Conservation (phyloP, 2,113 vertebrate genomes). For the Corythornis vintsioides region DNA sequence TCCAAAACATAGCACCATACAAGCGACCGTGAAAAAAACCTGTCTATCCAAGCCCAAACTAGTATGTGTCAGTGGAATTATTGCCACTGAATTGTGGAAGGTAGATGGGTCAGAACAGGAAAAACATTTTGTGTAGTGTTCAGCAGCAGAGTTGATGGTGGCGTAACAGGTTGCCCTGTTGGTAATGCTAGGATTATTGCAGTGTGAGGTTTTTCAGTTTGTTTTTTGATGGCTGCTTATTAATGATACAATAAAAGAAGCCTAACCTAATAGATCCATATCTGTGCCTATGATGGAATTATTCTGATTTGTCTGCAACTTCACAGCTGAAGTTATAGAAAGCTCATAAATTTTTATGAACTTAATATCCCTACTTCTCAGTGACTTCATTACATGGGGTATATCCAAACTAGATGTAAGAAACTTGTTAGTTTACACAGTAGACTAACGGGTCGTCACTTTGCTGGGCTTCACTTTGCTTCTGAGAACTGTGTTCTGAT, state of each 20-base stretch:
- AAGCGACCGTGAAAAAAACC: neutral
- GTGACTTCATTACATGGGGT: neutral
- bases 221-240: neutral
- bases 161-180: neutral
- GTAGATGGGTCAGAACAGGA: neutral
- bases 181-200: neutral
- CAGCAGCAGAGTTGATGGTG: too few species aligned
- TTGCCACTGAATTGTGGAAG: neutral
- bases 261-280: neutral
- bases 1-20: neutral
- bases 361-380: neutral
- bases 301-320: neutral
- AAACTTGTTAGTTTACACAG: neutral
- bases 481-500: neutral
- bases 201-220: neutral
- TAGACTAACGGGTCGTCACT: neutral
- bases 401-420: neutral
- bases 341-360: neutral
- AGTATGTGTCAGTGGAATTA: neutral
- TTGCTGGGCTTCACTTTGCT: neutral
- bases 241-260: neutral
- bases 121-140: neutral
- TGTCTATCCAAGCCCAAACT: neutral
- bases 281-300: neutral
- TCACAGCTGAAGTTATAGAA: neutral